Evolutionary conservation across 30 jellyfish, hydroid and myxozoan genomes (phyloP).

Genomic region (Nemopilema nomurai): DNA sequence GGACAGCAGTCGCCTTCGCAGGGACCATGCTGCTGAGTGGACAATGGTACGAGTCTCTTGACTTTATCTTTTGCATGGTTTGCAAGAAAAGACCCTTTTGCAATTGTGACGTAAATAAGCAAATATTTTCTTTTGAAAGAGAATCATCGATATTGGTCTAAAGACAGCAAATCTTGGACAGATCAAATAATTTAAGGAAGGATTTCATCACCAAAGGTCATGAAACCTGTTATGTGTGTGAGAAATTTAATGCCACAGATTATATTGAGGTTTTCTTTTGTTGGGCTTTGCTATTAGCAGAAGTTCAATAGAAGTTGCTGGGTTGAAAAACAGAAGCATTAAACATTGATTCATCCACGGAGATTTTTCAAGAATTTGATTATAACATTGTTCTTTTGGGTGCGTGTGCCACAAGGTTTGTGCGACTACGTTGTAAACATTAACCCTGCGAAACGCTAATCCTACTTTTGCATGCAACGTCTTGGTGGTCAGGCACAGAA

Average conservation of each 20-base stretch:
- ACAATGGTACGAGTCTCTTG: neutral
- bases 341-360: neutral
- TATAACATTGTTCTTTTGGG: neutral
- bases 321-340: neutral
- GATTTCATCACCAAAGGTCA: neutral
- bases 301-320: neutral
- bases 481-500: neutral
- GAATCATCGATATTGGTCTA: neutral
- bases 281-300: neutral
- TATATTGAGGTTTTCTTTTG: constrained; percentile 12
- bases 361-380: neutral
- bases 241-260: constrained; percentile 24
- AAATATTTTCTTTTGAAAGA: neutral
- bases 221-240: constrained; percentile 7
- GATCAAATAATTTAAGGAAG: neutral
- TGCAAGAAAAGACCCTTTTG: neutral
- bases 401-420: neutral
- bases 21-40: no score
- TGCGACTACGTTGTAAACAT: neutral
- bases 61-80: neutral
- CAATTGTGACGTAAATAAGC: neutral
- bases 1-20: no score
- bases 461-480: neutral
- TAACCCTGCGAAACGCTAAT: neutral
- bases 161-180: neutral